Conservation (phyloP, 2,888 invertebrate species). For the Papilio protenor region DNA sequence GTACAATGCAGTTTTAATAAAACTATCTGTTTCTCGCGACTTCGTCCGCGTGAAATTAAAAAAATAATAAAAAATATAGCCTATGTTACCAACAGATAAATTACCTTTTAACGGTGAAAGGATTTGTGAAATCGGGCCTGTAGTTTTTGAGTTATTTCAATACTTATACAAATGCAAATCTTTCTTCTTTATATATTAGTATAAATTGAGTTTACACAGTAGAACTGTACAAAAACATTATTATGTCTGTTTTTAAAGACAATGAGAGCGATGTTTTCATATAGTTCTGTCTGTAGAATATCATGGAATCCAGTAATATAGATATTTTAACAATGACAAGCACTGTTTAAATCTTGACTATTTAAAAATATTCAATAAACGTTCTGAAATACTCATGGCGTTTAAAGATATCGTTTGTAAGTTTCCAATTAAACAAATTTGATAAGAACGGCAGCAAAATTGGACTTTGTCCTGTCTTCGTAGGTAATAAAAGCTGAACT, state of each 20-base stretch:
- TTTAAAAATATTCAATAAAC: background rate
- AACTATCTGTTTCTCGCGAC: background rate
- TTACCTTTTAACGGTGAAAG: too few species aligned
- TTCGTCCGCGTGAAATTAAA: background rate
- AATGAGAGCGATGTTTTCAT: background rate
- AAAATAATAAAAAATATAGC: background rate
- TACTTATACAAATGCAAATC: too few species aligned
- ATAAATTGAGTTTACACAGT: background rate
- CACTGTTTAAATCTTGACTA: background rate
- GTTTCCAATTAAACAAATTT: background rate
- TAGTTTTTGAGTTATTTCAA: too few species aligned
- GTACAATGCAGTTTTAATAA: background rate
- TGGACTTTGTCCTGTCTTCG: background rate
- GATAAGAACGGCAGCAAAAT: constrained; percentile 23
- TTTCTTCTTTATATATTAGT: too few species aligned
- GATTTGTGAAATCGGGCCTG: too few species aligned
- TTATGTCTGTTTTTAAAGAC: background rate
- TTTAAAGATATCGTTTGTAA: constrained; percentile 11
- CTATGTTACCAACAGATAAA: too few species aligned
- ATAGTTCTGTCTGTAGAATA: background rate
- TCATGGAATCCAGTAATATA: background rate
- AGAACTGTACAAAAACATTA: background rate
- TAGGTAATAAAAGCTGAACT: constrained; percentile 19
- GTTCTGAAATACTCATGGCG: background rate
- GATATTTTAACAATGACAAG: background rate